Evolutionary conservation across 2,113 vertebrate genomes (phyloP), one percentile per base, ranked within the genome.

Genomic region (Channa maculata): DNA sequence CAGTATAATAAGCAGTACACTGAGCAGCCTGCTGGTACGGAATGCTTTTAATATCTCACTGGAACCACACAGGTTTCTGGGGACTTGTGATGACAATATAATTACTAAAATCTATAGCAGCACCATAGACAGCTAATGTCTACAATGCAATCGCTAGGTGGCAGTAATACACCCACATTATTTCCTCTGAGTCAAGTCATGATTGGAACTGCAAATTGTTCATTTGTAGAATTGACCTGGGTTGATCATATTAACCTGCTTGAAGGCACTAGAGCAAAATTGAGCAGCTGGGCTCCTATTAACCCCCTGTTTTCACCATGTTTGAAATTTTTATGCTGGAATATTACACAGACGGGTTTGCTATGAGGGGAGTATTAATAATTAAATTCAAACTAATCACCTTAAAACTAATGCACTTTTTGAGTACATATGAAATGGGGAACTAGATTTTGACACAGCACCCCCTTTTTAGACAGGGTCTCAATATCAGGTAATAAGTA

Each of bases 61-160:
- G 72, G 54, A 72, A 37, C 52, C 36, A 44, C 8, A 41, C 8
- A 68, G 41, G 59, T 61, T 79, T 24, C 24, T 24, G 24, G 24
- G 24, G 24, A 24, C 24, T 24, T 24, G 34, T 48, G n/a, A 67
- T 62, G 33, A 45, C 9, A 62, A 57, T 51, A 45, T 7, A 5
- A 55, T 41, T 15, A 38, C 6, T 5, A 13, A 11, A 41, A 33
- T 62, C 8, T 10, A 48, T 24, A 24, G 24, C 24, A 24, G 24
- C 24, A 24, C 24, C 24, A 24, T 24, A 24, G 24, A 24, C 24
- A 24, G 24, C 24, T 24, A 1, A 24, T 24, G 24, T 24, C 24
- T 24, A 24, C 24, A 24, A 1, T 24, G 24, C 24, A 24, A 24
- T 24, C 24, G 24, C 24, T 72, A 88, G 86, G 72, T 79, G 82